A percentile compares a stretch with the other conserved stretches of the same genome.
phyloP scores from a whole-genome alignment of 2,797 vertebrate genomes.

The Myotis planiceps region DNA sequence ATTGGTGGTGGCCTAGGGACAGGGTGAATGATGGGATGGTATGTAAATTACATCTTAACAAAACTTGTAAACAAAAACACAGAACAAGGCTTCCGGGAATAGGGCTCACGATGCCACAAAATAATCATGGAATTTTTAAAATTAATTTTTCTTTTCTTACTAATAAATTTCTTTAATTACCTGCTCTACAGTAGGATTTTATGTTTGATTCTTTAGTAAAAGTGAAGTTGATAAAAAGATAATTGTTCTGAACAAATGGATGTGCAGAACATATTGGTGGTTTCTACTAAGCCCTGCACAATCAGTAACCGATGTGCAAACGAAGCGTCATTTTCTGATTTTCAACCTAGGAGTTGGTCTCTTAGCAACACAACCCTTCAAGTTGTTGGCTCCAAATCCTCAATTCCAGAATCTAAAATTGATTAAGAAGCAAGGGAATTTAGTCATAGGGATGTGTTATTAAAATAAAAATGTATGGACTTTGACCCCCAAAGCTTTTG shows the following conservation, averaged over 20 bases:
- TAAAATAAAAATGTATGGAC: neutral
- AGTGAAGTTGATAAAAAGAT: neutral
- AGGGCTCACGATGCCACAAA: neutral
- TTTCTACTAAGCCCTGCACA: neutral
- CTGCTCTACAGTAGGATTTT: neutral
- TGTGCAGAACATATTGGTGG: neutral
- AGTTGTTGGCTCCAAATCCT: neutral
- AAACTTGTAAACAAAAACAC: neutral
- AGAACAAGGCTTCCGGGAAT: neutral
- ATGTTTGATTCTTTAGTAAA: neutral
- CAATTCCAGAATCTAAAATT: neutral
- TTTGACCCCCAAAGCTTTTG: neutral
- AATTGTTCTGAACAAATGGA: neutral
- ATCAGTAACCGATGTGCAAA: slow-evolving; percentile 38
- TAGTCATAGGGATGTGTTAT: neutral
- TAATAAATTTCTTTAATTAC: slow-evolving; percentile 2
- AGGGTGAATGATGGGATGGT: neutral
- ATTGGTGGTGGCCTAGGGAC: neutral
- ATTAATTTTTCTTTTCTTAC: neutral
- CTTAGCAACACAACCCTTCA: slow-evolving; percentile 30
- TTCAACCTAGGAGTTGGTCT: slow-evolving; percentile 35
- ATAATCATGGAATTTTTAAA: slow-evolving; percentile 19
- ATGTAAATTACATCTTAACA: neutral
- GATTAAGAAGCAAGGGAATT: neutral
- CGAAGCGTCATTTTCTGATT: neutral